A percentile compares a stretch with the other conserved stretches of the same genome.
These are phyloP conservation scores for Drosophila imparisetae DNA, from an alignment of 2,888 invertebrate species.

Conservation along the genomic window DNA sequence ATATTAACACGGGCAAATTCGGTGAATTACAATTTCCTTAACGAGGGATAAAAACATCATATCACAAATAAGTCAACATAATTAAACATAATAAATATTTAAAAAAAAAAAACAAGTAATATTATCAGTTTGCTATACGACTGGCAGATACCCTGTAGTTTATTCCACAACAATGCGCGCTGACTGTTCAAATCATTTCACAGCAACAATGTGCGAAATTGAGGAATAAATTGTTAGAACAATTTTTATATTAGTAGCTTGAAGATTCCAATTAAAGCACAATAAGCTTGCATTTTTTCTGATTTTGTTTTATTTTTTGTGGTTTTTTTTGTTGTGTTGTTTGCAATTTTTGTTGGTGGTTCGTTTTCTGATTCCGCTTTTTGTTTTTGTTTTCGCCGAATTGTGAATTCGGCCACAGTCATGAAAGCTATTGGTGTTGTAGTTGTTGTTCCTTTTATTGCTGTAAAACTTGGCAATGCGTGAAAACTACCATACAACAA, in stretches of 20 bases:
- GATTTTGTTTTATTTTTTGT: not conserved
- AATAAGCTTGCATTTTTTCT: not conserved
- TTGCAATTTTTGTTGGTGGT: not conserved
- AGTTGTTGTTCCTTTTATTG: slow-evolving; percentile 55
- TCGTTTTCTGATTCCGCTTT: slow-evolving; percentile 9
- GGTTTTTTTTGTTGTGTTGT: not conserved
- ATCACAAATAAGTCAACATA: slow-evolving; percentile 4
- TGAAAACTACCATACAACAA: slow-evolving; percentile 67
- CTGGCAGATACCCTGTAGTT: not conserved
- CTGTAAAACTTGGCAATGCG: slow-evolving; percentile 71
- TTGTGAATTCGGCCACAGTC: slow-evolving; percentile 50
- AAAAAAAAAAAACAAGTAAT: no score
- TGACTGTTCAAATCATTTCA: not conserved
- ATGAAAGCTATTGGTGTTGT: slow-evolving; percentile 37
- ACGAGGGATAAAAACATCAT: slow-evolving; percentile 12
- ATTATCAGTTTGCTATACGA: not conserved
- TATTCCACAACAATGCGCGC: not conserved
- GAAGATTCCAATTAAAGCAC: slow-evolving; percentile 1
- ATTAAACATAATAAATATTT: not conserved
- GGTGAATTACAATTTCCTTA: slow-evolving; percentile 10
- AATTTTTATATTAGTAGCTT: not conserved
- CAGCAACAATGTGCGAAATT: not conserved
- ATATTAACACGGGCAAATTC: not conserved
- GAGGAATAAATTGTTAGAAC: not conserved
- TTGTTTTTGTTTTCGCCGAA: slow-evolving; percentile 32